phyloP scores from a whole-genome alignment of 2,888 invertebrate genomes.

The Sisyra nigra region DNA sequence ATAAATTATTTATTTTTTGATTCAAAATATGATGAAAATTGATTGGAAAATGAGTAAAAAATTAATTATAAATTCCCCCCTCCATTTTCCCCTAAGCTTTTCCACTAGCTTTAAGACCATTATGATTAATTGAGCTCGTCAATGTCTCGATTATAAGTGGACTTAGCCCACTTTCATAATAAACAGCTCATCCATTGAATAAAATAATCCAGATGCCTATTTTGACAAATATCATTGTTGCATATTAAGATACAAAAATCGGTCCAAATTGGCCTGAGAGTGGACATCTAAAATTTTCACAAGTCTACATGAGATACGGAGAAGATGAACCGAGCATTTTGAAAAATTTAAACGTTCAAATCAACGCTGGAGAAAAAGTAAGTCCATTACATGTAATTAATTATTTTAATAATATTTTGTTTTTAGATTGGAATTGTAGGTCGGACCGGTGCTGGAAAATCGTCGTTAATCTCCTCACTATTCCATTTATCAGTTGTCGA shows the following conservation, averaged over 20 bases:
- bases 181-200: no score
- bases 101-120: no score
- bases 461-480: conserved; percentile 60
- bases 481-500: conserved; percentile 58
- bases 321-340: conserved; percentile 46
- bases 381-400: not conserved
- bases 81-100: no score
- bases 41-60: no score
- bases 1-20: no score
- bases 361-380: conserved; percentile 48
- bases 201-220: no score
- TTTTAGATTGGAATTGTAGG: conserved; percentile 64
- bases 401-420: conserved; percentile 1
- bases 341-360: conserved; percentile 48
- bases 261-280: conserved; percentile 49
- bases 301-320: conserved; percentile 49
- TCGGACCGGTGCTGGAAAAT: conserved; percentile 73
- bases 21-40: no score
- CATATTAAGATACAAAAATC: conserved; percentile 32
- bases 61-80: no score
- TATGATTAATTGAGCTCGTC: no score
- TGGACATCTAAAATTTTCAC: conserved; percentile 44
- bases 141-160: no score
- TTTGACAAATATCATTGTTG: not conserved
- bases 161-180: no score